Evolutionary conservation across 2,888 invertebrate genomes (phyloP).

Genomic region (Calameuta idolon): DNA sequence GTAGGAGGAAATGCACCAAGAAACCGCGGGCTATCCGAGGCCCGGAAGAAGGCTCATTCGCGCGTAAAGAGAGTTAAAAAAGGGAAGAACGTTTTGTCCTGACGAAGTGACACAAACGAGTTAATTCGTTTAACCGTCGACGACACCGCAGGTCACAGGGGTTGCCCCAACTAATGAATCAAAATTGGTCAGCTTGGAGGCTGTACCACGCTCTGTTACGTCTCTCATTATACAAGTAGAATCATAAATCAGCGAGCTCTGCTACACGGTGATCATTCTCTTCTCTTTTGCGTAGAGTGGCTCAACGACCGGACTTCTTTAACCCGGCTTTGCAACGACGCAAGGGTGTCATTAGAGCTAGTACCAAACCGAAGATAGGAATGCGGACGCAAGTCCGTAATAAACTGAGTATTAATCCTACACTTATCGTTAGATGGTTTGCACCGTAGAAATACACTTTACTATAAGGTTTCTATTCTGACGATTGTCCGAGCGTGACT

Average conservation of each 20-base stretch:
- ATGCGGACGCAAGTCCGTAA: conserved; percentile 13
- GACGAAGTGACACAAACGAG: conserved; percentile 33
- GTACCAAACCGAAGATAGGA: conserved; percentile 9
- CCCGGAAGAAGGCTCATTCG: not conserved
- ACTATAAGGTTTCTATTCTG: not conserved
- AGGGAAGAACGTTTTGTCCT: conserved; percentile 3
- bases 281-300: not conserved
- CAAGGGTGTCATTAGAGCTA: not conserved
- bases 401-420: not conserved
- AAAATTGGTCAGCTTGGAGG: conserved; percentile 40
- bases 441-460: not conserved
- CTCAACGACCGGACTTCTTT: not conserved
- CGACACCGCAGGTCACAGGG: conserved; percentile 45
- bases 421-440: not conserved
- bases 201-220: conserved; percentile 1
- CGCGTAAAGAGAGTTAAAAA: not conserved
- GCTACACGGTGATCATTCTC: not conserved
- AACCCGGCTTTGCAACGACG: not conserved
- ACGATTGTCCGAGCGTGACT: not conserved
- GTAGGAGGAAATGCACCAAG: not conserved
- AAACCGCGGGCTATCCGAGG: not conserved
- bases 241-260: conserved; percentile 4
- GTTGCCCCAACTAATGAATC: conserved; percentile 49
- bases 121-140: conserved; percentile 50
- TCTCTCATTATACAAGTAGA: not conserved